phyloP scores from a whole-genome alignment of 2,797 vertebrate genomes.

The Anniella stebbinsi region DNA sequence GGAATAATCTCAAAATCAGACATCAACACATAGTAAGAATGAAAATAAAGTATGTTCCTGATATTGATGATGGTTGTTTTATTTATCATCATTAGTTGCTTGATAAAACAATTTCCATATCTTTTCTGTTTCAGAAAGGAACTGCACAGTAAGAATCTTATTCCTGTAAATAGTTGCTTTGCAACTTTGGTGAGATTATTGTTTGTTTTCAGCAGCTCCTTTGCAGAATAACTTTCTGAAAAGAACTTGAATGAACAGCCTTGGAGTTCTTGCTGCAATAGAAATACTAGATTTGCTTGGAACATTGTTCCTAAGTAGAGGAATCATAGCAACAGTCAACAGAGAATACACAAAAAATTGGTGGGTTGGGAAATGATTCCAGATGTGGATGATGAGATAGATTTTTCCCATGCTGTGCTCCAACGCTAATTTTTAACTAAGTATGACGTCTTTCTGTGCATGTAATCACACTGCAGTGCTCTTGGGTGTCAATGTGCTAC shows the following conservation, averaged over 20 bases:
- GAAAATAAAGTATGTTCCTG: neutral
- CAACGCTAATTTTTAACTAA: slow-evolving; percentile 37
- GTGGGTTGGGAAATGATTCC: slow-evolving; percentile 40
- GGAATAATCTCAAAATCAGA: neutral
- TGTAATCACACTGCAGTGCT: neutral
- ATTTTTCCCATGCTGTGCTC: neutral
- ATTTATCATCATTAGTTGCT: neutral
- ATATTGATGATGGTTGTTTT: neutral
- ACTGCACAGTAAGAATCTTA: neutral
- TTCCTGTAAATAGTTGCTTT: slow-evolving; percentile 30
- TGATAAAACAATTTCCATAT: neutral
- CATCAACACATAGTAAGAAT: neutral
- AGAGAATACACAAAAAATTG: neutral
- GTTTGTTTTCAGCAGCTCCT: neutral
- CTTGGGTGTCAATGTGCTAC: slow-evolving; percentile 4
- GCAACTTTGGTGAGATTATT: slow-evolving; percentile 20
- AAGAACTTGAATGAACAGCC: slow-evolving; percentile 26
- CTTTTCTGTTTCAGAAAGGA: neutral
- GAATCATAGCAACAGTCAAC: slow-evolving; percentile 44
- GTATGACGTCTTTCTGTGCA: neutral
- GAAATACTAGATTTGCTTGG: slow-evolving; percentile 7
- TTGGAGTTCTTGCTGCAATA: slow-evolving; percentile 29
- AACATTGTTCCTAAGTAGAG: neutral
- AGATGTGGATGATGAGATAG: slow-evolving; percentile 29
- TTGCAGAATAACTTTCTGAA: slow-evolving; percentile 22